Conservation (phyloP, 2,888 invertebrate species). For the Lampropteryx suffumata region DNA sequence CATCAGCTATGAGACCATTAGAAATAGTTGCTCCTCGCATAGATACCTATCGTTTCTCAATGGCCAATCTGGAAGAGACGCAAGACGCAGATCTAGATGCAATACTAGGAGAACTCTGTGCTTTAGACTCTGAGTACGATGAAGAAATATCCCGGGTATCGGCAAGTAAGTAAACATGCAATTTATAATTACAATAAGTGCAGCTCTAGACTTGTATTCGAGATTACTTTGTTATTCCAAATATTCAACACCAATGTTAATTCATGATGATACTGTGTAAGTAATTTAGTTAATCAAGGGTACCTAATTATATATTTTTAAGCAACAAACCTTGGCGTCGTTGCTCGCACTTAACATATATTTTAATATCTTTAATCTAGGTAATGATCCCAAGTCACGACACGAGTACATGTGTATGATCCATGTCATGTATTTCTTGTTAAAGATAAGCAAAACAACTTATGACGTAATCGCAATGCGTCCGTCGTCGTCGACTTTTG, state of each 20-base stretch:
- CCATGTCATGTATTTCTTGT: conserved; percentile 21
- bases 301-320: too few relatives aligned
- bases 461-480: conserved; percentile 25
- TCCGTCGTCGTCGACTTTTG: conserved; percentile 18
- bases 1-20: conserved; percentile 84
- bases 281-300: too few relatives aligned
- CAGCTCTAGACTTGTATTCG: too few relatives aligned
- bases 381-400: too few relatives aligned
- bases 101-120: conserved; percentile 96
- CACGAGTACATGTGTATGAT: conserved; percentile 8
- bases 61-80: conserved; percentile 97
- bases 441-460: conserved; percentile 28
- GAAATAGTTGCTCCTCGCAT: conserved; percentile 92
- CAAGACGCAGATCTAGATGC: conserved; percentile 98
- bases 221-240: too few relatives aligned
- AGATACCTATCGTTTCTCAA: conserved; percentile 95
- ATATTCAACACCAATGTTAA: too few relatives aligned
- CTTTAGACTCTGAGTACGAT: conserved; percentile 89
- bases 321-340: too few relatives aligned
- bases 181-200: too few relatives aligned
- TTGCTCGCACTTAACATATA: too few relatives aligned
- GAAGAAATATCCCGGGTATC: conserved; percentile 79
- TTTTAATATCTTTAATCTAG: neutral
- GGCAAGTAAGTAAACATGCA: conserved; percentile 50
- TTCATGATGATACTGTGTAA: too few relatives aligned